These are phyloP conservation scores for Chymomyza fuscimana DNA, from an alignment of 2,888 invertebrate species.

Conservation along the genomic window DNA sequence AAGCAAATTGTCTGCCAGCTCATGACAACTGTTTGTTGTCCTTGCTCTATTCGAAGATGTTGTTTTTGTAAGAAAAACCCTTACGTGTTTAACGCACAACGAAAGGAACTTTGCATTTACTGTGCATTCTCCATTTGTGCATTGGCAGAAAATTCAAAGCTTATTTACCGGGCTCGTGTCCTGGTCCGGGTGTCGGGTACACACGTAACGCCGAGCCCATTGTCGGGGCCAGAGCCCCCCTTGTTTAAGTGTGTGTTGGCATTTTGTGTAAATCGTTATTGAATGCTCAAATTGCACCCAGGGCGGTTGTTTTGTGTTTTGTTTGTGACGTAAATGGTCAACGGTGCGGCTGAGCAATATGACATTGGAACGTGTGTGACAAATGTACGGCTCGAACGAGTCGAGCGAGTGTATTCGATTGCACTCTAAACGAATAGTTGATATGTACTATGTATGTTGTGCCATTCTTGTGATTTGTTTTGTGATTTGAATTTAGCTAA, in stretches of 20 bases:
- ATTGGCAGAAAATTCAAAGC: conserved; percentile 61
- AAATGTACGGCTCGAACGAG: background rate
- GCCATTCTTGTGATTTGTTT: conserved; percentile 47
- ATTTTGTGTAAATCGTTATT: conserved; percentile 63
- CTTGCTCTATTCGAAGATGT: conserved; percentile 2
- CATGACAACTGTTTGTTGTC: conserved; percentile 29
- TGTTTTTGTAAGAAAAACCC: conserved; percentile 31
- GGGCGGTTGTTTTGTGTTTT: conserved; percentile 56
- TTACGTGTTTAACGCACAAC: conserved; percentile 50
- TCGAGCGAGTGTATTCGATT: background rate
- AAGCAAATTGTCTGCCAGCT: conserved; percentile 2
- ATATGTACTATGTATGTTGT: conserved; percentile 12
- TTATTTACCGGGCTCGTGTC: conserved; percentile 37
- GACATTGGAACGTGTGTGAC: background rate
- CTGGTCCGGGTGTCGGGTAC: conserved; percentile 2
- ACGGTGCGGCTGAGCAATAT: conserved; percentile 23
- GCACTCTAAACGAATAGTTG: background rate
- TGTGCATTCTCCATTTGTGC: background rate
- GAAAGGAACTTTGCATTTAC: background rate
- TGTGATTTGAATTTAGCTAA: conserved; percentile 46
- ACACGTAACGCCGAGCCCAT: background rate
- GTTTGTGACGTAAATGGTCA: conserved; percentile 45
- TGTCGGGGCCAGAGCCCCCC: conserved; percentile 18
- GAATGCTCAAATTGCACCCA: conserved; percentile 69
- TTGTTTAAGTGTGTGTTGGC: conserved; percentile 9